A percentile compares a stretch with the other conserved stretches of the same genome.
Evolutionary conservation across 2,113 vertebrate genomes (phyloP).

Genomic region (Brachypteracias leptosomus): DNA sequence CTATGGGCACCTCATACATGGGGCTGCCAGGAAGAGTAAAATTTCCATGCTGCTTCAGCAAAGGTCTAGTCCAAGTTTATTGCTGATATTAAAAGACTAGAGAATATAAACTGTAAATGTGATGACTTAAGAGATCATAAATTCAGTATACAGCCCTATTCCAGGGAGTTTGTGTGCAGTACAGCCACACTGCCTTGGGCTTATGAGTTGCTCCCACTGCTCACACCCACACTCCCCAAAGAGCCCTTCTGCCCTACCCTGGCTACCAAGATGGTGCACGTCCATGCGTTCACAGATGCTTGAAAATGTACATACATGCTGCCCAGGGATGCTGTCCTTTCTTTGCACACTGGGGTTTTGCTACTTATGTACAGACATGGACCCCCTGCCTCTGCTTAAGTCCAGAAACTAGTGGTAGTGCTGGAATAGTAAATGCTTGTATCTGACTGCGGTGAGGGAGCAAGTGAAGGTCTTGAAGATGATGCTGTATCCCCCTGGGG

Average conservation of each 20-base stretch:
- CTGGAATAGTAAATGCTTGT: neutral
- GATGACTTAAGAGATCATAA: constrained; percentile 58
- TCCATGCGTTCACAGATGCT: neutral
- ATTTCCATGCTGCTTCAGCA: neutral
- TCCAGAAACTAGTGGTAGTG: neutral
- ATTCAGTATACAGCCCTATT: constrained; percentile 9
- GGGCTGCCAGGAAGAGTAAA: neutral
- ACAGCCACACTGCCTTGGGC: neutral
- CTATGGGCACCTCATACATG: neutral
- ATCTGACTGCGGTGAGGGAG: neutral
- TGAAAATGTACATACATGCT: neutral
- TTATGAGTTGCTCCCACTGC: neutral
- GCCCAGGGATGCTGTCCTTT: accelerated
- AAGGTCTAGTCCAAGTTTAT: constrained; percentile 36
- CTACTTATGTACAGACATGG: neutral
- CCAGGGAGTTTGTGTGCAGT: neutral
- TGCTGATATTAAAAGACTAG: constrained; percentile 38
- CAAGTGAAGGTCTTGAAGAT: neutral
- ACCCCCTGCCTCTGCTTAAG: neutral
- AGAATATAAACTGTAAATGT: constrained; percentile 44
- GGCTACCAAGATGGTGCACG: neutral
- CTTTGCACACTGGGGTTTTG: neutral
- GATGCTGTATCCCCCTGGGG: neutral
- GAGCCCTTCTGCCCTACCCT: neutral
- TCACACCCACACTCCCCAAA: neutral